These are phyloP conservation scores for Lophura nycthemera DNA, from an alignment of 2,113 vertebrate species.

Conservation along the genomic window DNA sequence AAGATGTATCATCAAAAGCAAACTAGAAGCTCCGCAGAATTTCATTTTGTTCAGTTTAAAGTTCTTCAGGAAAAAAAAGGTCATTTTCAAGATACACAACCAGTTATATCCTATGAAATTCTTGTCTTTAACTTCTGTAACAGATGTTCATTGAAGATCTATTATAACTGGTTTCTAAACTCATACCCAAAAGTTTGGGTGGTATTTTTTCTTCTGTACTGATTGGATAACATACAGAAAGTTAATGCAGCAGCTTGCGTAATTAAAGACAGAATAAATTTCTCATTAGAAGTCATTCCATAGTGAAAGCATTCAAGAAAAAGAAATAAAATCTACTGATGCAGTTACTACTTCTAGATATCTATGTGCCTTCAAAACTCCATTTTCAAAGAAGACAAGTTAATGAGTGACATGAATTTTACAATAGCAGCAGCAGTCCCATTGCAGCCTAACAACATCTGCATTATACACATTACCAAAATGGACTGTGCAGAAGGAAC, in stretches of 20 bases:
- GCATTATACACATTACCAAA: neutral
- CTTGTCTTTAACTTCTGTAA: neutral
- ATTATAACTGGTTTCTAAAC: neutral
- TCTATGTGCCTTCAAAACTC: neutral
- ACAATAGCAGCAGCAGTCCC: neutral
- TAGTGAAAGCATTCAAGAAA: neutral
- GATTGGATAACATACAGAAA: neutral
- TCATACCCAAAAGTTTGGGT: neutral
- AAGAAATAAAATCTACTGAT: conserved; percentile 45
- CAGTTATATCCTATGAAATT: neutral
- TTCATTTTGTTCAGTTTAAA: neutral
- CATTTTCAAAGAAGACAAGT: conserved; percentile 1
- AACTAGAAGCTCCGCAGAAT: neutral
- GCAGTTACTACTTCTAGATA: neutral
- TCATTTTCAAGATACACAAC: neutral
- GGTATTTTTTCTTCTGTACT: neutral
- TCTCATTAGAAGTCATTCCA: conserved; percentile 19
- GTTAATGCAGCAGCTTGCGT: conserved; percentile 14
- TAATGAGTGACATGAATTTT: conserved; percentile 25
- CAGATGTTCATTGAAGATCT: neutral
- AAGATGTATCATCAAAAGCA: neutral
- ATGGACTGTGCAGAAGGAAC: neutral
- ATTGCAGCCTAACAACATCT: neutral
- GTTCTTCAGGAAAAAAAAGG: neutral
- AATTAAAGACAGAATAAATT: conserved; percentile 5